Evolutionary conservation across 2,113 vertebrate genomes (phyloP), one percentile per base, ranked within the genome.

Genomic region (Salvelinus alpinus): DNA sequence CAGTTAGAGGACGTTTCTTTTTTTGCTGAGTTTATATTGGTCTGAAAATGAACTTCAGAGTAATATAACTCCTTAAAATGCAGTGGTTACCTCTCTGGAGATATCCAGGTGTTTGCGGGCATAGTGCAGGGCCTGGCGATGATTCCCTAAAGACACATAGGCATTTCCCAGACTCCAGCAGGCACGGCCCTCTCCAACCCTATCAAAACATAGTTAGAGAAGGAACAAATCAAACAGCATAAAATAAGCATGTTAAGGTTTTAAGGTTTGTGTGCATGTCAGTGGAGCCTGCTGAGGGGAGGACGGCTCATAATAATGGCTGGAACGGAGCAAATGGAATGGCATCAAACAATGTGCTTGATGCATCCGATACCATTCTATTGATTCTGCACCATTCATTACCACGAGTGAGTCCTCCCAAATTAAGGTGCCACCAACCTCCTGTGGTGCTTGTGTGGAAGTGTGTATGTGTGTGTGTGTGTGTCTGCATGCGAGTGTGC

Each of bases 111-210:
- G 98, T 73, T 95, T 98, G 74, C 94, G 92, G 70, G 95, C 95
- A 5, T 96, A 99, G 80, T 94, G 94, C 77, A 99, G 90, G 31
- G 96, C 98, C 87, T 97, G 95, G 0, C 95, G 94, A 0, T 96
- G 96, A 85, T 95, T 96, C 74, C 93, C 96, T 85, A 98, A 92
- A 60, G 97, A 97, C 76, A 97, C 90, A 0, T 98, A 98, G 27
- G 96, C 96, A 34, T 99, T 99, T 76, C 96, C 96, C 1, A 99
- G 91, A 78, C 98, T 99, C 98, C 98, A 99, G 89, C 96, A 98
- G 0, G 98, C 98, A 72, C 98, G 95, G 57, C 97, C 97, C 86
- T 99, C 97, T 3, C 98, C 98, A 74, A 99, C 96, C 88, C 98
- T 99, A 24, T 20, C 2, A 7, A 68, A 20, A 78, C 65, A 76